Percentiles rank a stretch among this genome's conserved stretches.
phyloP scores from a whole-genome alignment of 2,888 invertebrate species.

The Hydraecia micacea region DNA sequence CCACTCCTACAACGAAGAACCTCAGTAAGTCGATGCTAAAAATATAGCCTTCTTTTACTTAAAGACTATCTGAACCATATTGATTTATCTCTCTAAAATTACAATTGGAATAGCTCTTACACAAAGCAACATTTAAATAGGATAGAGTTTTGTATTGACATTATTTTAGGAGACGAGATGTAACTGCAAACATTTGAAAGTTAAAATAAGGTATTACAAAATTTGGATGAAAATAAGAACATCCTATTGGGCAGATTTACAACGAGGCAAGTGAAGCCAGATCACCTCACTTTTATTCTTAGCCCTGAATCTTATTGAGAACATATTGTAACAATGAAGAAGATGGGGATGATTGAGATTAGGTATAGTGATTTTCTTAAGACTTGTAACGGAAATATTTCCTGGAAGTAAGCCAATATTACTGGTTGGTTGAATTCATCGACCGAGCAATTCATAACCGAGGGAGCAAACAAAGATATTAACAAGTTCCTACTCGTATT shows the following conservation, averaged over 20 bases:
- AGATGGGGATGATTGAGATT: background rate
- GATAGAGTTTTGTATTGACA: background rate
- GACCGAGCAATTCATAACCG: conserved; percentile 9
- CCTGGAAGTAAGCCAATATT: conserved; percentile 37
- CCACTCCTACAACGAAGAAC: conserved; percentile 40
- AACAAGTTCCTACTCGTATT: conserved; percentile 2
- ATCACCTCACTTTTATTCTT: background rate
- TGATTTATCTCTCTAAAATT: background rate
- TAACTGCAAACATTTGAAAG: background rate
- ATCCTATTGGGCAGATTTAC: background rate
- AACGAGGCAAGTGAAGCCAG: background rate
- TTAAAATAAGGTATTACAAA: background rate
- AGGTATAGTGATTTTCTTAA: conserved; percentile 10
- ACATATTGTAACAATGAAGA: background rate
- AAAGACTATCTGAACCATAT: background rate
- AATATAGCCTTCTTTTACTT: conserved; percentile 45
- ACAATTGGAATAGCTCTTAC: background rate
- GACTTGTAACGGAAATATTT: conserved; percentile 11
- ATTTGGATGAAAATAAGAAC: background rate
- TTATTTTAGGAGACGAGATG: background rate
- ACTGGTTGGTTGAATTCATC: conserved; percentile 16
- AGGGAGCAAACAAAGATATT: conserved; percentile 23
- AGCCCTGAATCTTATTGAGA: background rate
- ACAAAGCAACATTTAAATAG: background rate
- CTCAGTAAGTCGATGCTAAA: conserved; percentile 58